Evolutionary conservation across 2,888 invertebrate genomes (phyloP), one percentile per base, ranked within the genome.

Genomic region (Melolontha melolontha): DNA sequence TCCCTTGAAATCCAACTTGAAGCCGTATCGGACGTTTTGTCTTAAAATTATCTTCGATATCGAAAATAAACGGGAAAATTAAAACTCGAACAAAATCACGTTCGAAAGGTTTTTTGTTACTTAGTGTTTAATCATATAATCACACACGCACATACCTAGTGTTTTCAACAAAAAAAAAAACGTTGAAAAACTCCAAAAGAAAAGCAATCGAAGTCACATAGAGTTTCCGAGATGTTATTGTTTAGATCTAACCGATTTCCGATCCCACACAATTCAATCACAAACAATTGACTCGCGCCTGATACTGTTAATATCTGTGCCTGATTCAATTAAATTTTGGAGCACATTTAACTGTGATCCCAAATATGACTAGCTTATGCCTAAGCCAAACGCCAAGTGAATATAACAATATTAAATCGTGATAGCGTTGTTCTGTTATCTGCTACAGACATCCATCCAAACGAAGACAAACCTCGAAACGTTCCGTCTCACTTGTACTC

Each of bases 1-100:
- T 85, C 90, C 89, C 87, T 91, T 92, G 91, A 91, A 92, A 89
- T 90, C 93, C 92, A 90, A 92, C 90, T 90, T 91, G 91, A 88
- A 86, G 91, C 89, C 86, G 88, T 74, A 71, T 50, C 66, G 42
- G 11, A 51, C 63, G 41, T 63, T 63, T 67, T 27, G 10, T 11
- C 10, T 17, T 16, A 64, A 27, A 12, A 16, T 64, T 39, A 14
- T 14, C 50, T 11, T 51, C 64, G 51, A 39, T n/a, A 41, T 27
- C 12, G 50, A 16, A 47, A 44, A 39, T 22, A 27, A 50, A 50
- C 17, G 16, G 17, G 39, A n/a, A 63, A 67, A 12, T 10, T 40
- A 17, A 51, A 39, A n/a, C 5, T 29, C 11, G 5, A 17, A 27
- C 7, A 54, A 11, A 14, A 16, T 27, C 29, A 39, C 16, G 12